Conservation (phyloP, 1,140 invertebrate genomes). For the Idris sp. region DNA sequence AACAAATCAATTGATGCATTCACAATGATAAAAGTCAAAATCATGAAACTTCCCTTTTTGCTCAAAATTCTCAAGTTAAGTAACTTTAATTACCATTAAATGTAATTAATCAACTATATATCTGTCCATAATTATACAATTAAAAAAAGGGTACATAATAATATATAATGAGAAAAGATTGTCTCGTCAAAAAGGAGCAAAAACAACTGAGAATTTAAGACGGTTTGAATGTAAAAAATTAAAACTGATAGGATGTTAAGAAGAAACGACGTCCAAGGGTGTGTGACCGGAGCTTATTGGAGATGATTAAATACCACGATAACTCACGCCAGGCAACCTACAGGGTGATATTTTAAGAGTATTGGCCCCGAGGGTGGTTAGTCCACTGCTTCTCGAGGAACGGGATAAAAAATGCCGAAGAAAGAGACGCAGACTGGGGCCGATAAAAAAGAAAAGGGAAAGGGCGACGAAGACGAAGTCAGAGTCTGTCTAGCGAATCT, state of each 20-base stretch:
- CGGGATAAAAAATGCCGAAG: conserved; percentile 50
- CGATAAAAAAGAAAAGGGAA: conserved; percentile 53
- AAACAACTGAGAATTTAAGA: conserved; percentile 12
- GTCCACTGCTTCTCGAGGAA: conserved; percentile 21
- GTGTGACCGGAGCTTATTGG: conserved; percentile 68
- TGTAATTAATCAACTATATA: too few species aligned
- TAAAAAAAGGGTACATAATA: too few species aligned
- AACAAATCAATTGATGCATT: too few species aligned
- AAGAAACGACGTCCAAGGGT: conserved; percentile 51
- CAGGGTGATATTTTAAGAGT: conserved; percentile 72
- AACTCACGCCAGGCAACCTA: conserved; percentile 66
- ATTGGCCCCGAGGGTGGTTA: conserved; percentile 61
- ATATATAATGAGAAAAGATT: conserved; percentile 15
- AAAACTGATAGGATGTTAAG: conserved; percentile 32
- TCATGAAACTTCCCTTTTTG: too few species aligned
- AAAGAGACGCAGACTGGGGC: conserved; percentile 3
- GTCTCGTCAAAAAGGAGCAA: conserved; percentile 3
- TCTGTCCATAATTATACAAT: too few species aligned
- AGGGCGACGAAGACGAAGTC: conserved; percentile 35
- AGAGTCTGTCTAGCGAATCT: conserved; percentile 68
- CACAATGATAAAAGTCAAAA: too few species aligned
- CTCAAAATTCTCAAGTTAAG: too few species aligned
- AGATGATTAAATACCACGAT: conserved; percentile 74
- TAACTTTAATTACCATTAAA: too few species aligned
- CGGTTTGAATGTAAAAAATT: conserved; percentile 20